Conservation (phyloP, 2,888 invertebrate species). For the Acronicta aceris region DNA sequence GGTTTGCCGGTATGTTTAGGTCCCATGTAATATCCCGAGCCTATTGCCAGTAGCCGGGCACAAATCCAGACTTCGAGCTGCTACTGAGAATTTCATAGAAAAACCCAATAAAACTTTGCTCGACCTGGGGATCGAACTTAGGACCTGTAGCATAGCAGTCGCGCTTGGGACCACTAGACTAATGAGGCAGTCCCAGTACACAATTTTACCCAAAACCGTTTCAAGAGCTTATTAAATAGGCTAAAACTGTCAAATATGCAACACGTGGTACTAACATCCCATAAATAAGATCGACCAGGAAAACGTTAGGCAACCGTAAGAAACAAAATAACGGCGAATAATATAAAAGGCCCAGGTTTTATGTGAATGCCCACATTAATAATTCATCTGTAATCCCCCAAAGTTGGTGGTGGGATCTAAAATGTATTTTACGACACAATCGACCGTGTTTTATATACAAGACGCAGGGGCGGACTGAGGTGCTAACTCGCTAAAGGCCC, state of each 20-base stretch:
- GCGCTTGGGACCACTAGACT: too few species aligned
- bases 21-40: too few species aligned
- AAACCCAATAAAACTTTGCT: too few species aligned
- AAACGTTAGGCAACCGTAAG: constrained; percentile 52
- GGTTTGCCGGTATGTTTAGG: too few species aligned
- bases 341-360: constrained; percentile 75
- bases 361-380: constrained; percentile 83
- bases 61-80: too few species aligned
- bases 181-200: too few species aligned
- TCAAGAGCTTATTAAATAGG: constrained; percentile 43
- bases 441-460: constrained; percentile 71
- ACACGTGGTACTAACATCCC: constrained; percentile 51
- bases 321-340: constrained; percentile 64
- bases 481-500: constrained; percentile 51
- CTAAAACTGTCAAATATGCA: constrained; percentile 52
- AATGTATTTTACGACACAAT: constrained; percentile 81
- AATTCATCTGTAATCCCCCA: constrained; percentile 84
- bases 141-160: too few species aligned
- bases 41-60: too few species aligned
- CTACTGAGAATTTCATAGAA: too few species aligned
- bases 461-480: constrained; percentile 57
- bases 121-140: too few species aligned
- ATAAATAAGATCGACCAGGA: constrained; percentile 60
- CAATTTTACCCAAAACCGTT: constrained; percentile 44
- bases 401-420: constrained; percentile 74